Base-by-base conservation (phyloP, 2,113 vertebrate genomes). In the Asarcornis scutulata region DNA sequence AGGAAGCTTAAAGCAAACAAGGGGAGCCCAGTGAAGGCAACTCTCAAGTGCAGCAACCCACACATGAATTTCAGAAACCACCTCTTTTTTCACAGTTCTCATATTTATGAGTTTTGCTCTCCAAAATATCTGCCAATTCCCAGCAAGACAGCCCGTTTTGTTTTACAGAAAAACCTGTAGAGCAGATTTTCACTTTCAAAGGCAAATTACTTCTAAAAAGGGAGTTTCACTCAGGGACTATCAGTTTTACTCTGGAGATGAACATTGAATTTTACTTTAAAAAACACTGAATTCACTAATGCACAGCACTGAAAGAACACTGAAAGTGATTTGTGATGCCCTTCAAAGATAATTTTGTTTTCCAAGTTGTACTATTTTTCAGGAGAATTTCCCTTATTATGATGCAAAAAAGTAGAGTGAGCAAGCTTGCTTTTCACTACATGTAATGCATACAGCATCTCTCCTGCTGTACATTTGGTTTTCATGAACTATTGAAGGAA, bases 401-500 rank as follows among this genome's bases (percentile, higher is more conserved):
- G 1, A 83, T 6, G 31, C 25, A 52, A 55, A 23, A 56, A 58
- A 68, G 14, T 6, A 38, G 53, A 27, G 5, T 0, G 0, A 34
- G 13, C 5, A 8, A 27, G 26, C 31, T 63, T 10, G 40, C 20
- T 82, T 50, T 34, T 23, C 31, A 0, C 12, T 6, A 58, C 14
- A 5, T 3, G 5, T 12, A 20, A 20, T 1, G 1, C 1, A 20
- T 26, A 42, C n/a, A 26, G 50, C 26, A 16, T 29, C 36, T 40
- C 40, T 16, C 31, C 64, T 32, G 77, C 34, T 32, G 14, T 4
- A 53, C 20, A 2, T 15, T 21, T n/a, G 18, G 6, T 16, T 73
- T 89, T 46, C 31, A 21, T 59, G 2, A 62, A 20, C 16, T 8
- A 29, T 13, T 2, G 21, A n/a, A 31, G 40, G 40, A n/a, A 77